phyloP scores from a whole-genome alignment of 2,113 vertebrate genomes.

The Chaenocephalus aceratus region DNA sequence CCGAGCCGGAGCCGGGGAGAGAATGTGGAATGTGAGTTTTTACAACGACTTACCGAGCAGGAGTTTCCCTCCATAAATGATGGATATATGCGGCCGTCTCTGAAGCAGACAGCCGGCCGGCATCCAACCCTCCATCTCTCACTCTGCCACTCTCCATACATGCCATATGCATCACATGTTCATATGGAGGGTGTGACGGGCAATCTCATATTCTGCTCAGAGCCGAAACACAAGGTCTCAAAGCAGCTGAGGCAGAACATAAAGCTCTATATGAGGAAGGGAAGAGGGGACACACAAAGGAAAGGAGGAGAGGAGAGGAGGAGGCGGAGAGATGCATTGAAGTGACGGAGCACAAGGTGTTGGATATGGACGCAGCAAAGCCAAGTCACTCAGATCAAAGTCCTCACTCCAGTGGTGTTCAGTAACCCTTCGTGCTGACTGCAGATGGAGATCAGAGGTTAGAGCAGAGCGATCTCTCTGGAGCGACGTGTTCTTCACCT shows the following conservation, averaged over 20 bases:
- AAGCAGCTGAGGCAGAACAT: slow-evolving; percentile 19
- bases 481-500: not conserved
- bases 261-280: slow-evolving; percentile 1
- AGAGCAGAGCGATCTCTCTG: too few relatives aligned
- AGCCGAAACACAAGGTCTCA: slow-evolving; percentile 1
- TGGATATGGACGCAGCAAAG: slow-evolving; percentile 50
- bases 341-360: slow-evolving; percentile 37
- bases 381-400: slow-evolving; percentile 54
- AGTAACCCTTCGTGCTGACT: not conserved
- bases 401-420: slow-evolving; percentile 37
- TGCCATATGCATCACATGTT: slow-evolving; percentile 32
- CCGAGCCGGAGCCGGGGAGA: not conserved
- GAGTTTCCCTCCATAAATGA: slow-evolving; percentile 45
- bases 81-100: slow-evolving; percentile 21
- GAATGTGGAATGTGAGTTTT: slow-evolving; percentile 31
- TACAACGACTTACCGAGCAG: slow-evolving; percentile 25
- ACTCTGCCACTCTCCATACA: slow-evolving; percentile 27
- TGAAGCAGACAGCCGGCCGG: slow-evolving; percentile 11
- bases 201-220: not conserved
- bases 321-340: slow-evolving; percentile 19
- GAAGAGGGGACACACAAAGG: not conserved
- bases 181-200: not conserved
- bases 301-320: too few relatives aligned
- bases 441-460: too few relatives aligned
- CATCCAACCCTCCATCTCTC: slow-evolving; percentile 38